Base-by-base conservation (phyloP, 1,140 invertebrate species). In the Dinoponera quadriceps region DNA sequence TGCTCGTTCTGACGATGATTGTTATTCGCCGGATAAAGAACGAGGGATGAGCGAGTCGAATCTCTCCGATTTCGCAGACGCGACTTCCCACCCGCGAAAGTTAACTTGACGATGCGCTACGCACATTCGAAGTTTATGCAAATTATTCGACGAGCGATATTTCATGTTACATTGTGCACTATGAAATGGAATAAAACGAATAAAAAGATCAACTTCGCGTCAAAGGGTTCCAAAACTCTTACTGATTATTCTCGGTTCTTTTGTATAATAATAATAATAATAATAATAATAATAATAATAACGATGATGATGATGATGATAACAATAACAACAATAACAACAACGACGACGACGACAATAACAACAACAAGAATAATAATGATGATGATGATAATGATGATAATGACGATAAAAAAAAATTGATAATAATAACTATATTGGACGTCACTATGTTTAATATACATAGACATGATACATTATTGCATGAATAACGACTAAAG, bases 141-240 rank as follows among this genome's bases (percentile, higher is more conserved):
- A 11, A 44, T 44, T 22, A 65, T 60, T 65, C 14, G n/a, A 20
- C 73, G 4, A 65, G 25, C 13, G 63, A 63, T 38, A 44, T 82
- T 82, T 65, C 27, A 74, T 55, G 73, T 62, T 9, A 25, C 57
- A 29, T 54, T 29, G n/a, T 18, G 18, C 3, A 14, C 16, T 65
- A 44, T 9, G 4, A 44, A 44, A 44, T 11, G 33, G 33, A 33
- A 7, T 27, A 18, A 60, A 62, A 22, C 14, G 51, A 27, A 51
- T 54, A 55, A 71, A 48, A 59, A 78, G 51, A 63, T 75, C 14
- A 7, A 75, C 27, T 22, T 38, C 27, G 11, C 11, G 22, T 57
- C 18, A 65, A 38, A 62, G 38, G 1, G 14, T 4, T 49, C 9
- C 13, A 11, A 66, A 66, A 11, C 66, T 20, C 9, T 22, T 33